Evolutionary conservation across 2,113 vertebrate species (phyloP).

Genomic region (Indicator maculatus): DNA sequence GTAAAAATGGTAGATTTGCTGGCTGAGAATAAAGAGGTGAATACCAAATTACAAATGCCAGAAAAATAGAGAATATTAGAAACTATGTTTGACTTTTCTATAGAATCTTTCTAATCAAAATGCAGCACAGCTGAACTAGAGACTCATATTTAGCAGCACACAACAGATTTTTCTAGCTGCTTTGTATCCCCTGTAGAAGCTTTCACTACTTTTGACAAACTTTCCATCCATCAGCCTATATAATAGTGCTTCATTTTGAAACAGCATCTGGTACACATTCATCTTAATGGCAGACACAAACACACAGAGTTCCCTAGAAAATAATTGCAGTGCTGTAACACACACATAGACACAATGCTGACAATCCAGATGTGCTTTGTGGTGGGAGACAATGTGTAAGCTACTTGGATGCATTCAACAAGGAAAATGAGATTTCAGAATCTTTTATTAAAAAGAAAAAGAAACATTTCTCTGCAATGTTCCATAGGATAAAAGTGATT

Average conservation of each 20-base stretch:
- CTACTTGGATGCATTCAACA: background rate
- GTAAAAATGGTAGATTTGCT: background rate
- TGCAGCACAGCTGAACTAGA: conserved; percentile 15
- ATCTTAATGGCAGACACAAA: conserved; percentile 40
- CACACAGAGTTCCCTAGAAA: conserved; percentile 41
- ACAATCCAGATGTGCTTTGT: conserved; percentile 6
- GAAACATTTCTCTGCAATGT: background rate
- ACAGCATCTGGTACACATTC: conserved; percentile 47
- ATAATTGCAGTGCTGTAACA: conserved; percentile 4
- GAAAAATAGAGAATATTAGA: conserved; percentile 5
- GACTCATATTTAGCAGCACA: background rate
- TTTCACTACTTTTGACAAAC: conserved; percentile 50
- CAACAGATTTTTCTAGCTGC: conserved; percentile 50
- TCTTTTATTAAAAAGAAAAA: background rate
- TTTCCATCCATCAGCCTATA: conserved; percentile 48
- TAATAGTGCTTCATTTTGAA: conserved; percentile 36
- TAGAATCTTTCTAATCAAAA: background rate
- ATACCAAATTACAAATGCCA: background rate
- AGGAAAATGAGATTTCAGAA: conserved; percentile 5
- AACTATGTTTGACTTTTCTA: background rate
- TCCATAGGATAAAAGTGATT: background rate
- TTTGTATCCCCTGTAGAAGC: conserved; percentile 39
- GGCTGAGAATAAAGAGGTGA: background rate
- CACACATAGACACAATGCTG: background rate
- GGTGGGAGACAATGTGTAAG: background rate